Conservation (phyloP, 2,113 vertebrate species). For the Oreochromis aureus region DNA sequence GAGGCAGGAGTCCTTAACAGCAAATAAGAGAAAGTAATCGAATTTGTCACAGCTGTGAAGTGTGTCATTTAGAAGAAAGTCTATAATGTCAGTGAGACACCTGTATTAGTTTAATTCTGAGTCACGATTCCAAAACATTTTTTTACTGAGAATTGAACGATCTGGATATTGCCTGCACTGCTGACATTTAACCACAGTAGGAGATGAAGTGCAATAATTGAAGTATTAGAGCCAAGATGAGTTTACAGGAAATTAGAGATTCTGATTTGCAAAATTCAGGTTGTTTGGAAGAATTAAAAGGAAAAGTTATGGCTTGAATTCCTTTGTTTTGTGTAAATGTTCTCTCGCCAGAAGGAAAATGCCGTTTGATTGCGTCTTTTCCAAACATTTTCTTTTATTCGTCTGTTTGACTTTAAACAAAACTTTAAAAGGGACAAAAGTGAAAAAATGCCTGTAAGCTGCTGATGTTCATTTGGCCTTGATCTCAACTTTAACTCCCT, state of each 20-base stretch:
- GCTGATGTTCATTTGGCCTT: slow-evolving; percentile 43
- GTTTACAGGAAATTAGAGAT: not conserved
- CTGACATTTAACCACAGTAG: not conserved
- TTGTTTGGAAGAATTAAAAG: not conserved
- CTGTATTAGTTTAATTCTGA: not conserved
- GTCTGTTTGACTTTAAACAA: not conserved
- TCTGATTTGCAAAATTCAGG: not conserved
- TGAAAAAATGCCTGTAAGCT: slow-evolving; percentile 22
- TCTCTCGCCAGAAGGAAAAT: not conserved
- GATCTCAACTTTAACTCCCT: slow-evolving; percentile 25
- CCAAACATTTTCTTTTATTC: not conserved
- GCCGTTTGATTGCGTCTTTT: not conserved
- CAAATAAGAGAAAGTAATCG: not conserved
- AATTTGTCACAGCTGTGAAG: not conserved
- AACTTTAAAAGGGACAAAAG: slow-evolving; percentile 44
- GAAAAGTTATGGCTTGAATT: not conserved
- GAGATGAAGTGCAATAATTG: not conserved
- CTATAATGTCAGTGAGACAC: not conserved
- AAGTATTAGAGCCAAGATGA: not conserved
- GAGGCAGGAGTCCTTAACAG: not conserved
- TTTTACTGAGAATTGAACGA: not conserved
- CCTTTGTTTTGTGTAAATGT: not conserved
- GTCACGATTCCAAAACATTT: not conserved
- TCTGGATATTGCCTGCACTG: not conserved
- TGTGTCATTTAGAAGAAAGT: not conserved